A percentile compares a stretch with the other conserved stretches of the same genome.
Conservation (phyloP, 2,797 vertebrate genomes). For the Smutsia gigantea region DNA sequence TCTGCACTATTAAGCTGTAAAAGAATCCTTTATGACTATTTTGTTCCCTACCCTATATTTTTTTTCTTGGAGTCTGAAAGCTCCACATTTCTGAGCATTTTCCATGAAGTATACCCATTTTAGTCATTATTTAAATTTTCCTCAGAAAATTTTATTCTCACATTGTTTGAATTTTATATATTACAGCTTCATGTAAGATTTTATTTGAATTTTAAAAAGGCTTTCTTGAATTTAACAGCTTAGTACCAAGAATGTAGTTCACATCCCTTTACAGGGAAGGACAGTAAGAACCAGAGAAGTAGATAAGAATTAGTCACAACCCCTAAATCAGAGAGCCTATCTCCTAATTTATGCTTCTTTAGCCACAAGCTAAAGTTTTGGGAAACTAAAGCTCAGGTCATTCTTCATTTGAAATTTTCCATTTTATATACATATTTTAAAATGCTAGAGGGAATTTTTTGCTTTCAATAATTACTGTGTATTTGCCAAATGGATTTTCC, state of each 20-base stretch:
- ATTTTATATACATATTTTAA: neutral
- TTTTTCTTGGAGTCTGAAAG: neutral
- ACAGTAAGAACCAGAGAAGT: neutral
- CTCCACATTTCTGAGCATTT: slow-evolving; percentile 9
- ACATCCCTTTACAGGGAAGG: neutral
- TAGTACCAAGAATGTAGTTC: neutral
- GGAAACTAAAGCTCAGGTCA: neutral
- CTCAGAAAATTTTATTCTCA: slow-evolving; percentile 22
- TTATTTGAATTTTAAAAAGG: neutral
- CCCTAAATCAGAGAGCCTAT: neutral
- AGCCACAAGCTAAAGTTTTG: neutral
- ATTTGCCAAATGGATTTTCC: neutral
- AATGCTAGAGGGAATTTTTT: neutral
- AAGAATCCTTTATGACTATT: neutral
- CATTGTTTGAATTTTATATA: neutral
- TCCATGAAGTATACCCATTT: neutral
- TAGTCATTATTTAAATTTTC: neutral
- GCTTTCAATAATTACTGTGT: neutral
- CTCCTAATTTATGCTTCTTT: neutral
- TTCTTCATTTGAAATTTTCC: neutral
- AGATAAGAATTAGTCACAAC: neutral
- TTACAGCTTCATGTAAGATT: neutral
- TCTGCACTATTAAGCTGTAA: neutral
- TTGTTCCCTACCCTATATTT: neutral
- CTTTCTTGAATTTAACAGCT: slow-evolving; percentile 26